Percentiles rank a stretch among this genome's conserved stretches.
phyloP scores from a whole-genome alignment of 2,113 vertebrate species.

The Labrus mixtus region DNA sequence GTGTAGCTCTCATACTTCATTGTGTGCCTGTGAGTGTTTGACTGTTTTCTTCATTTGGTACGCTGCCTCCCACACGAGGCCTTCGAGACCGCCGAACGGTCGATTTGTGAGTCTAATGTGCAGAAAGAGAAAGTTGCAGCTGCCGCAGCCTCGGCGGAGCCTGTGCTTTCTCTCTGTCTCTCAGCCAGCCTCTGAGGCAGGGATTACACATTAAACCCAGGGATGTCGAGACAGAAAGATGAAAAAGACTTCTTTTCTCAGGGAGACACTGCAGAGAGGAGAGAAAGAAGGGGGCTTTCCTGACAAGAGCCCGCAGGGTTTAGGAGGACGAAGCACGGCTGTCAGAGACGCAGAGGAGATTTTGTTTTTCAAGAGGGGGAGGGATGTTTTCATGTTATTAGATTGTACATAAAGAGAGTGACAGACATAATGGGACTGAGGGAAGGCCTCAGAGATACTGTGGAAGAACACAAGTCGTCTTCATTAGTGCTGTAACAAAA shows the following conservation, averaged over 20 bases:
- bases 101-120: slow-evolving; percentile 77
- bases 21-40: slow-evolving; percentile 20
- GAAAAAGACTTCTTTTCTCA: slow-evolving; percentile 38
- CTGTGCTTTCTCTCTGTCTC: slow-evolving; percentile 13
- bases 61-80: slow-evolving; percentile 53
- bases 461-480: not conserved
- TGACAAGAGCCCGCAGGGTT: slow-evolving; percentile 46
- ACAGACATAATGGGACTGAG: slow-evolving; percentile 20
- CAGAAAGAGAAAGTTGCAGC: slow-evolving; percentile 60
- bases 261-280: slow-evolving; percentile 36
- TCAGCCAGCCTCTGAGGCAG: slow-evolving; percentile 60
- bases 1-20: slow-evolving; percentile 30
- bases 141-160: slow-evolving; percentile 45
- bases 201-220: slow-evolving; percentile 69
- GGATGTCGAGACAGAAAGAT: slow-evolving; percentile 55
- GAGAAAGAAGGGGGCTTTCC: slow-evolving; percentile 47
- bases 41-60: slow-evolving; percentile 55
- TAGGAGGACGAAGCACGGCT: slow-evolving; percentile 23
- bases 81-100: slow-evolving; percentile 46
- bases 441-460: not conserved
- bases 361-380: not conserved
- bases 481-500: not conserved
- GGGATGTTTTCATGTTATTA: slow-evolving; percentile 26
- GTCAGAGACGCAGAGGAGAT: slow-evolving; percentile 23
- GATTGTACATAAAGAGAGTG: slow-evolving; percentile 24